These are phyloP conservation scores for Amphiduros pacificus DNA, from an alignment of 2,888 invertebrate species.

Conservation along the genomic window DNA sequence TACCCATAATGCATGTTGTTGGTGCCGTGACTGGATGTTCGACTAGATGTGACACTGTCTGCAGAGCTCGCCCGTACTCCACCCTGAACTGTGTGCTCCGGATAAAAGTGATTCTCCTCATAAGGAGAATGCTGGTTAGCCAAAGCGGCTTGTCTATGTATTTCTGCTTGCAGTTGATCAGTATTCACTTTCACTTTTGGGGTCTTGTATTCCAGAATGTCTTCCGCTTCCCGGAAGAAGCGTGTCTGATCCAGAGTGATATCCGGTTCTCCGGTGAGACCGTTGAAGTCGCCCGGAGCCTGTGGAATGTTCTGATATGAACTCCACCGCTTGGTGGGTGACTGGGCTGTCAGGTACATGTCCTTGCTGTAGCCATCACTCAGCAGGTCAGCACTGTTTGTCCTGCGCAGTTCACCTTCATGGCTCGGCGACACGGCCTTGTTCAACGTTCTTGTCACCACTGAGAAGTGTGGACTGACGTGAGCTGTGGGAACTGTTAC, in stretches of 20 bases:
- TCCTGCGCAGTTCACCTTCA: background rate
- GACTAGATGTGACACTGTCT: too few relatives aligned
- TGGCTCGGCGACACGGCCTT: background rate
- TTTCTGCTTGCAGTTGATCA: background rate
- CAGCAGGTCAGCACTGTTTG: background rate
- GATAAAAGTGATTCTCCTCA: too few relatives aligned
- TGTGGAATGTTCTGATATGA: background rate
- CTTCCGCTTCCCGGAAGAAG: background rate
- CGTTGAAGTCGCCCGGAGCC: background rate
- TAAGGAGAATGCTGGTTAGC: too few relatives aligned
- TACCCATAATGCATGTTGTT: too few relatives aligned
- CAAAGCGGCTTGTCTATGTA: too few relatives aligned
- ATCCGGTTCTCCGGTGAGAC: background rate
- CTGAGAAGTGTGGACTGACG: constrained; percentile 13
- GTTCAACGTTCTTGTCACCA: background rate
- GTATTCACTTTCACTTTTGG: too few relatives aligned
- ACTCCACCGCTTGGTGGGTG: background rate
- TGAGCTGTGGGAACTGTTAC: constrained; percentile 25
- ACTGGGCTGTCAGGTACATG: background rate
- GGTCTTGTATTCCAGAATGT: too few relatives aligned
- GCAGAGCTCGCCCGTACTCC: too few relatives aligned
- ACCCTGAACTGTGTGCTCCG: too few relatives aligned
- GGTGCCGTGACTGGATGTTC: too few relatives aligned
- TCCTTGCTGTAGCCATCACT: background rate
- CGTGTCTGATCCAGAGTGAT: background rate